Conservation (phyloP, 2,888 invertebrate genomes). For the Parnassius smintheus region DNA sequence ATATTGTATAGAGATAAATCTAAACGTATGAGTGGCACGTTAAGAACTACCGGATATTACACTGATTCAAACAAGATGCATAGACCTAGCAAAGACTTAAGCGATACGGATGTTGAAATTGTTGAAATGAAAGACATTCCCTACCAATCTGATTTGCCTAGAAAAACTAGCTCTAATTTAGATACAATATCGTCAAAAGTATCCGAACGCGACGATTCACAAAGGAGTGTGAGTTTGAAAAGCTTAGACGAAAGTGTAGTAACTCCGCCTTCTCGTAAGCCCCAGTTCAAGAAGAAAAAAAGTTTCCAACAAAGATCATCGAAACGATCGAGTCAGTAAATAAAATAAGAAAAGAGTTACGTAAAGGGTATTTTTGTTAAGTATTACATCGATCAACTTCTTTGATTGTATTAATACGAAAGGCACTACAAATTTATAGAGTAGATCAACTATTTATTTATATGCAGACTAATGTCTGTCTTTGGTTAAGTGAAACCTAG, state of each 20-base stretch:
- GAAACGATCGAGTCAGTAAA: constrained; percentile 41
- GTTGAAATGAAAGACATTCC: constrained; percentile 77
- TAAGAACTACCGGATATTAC: constrained; percentile 59
- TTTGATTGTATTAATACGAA: no score
- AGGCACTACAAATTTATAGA: no score
- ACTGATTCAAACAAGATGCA: constrained; percentile 55
- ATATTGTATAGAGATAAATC: constrained; percentile 65
- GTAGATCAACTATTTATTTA: no score
- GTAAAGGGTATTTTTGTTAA: no score
- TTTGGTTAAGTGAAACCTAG: constrained; percentile 20
- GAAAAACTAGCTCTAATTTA: constrained; percentile 39
- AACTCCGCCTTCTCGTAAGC: constrained; percentile 78
- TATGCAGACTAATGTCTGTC: no score
- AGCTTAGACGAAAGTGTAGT: constrained; percentile 62
- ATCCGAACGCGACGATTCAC: constrained; percentile 51
- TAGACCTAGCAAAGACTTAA: constrained; percentile 64
- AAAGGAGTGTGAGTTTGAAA: constrained; percentile 62
- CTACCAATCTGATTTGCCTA: constrained; percentile 44
- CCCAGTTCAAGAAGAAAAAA: constrained; percentile 74
- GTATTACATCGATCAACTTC: no score
- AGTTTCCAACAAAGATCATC: constrained; percentile 69
- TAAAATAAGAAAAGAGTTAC: background rate
- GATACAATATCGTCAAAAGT: constrained; percentile 61
- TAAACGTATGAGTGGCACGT: constrained; percentile 60
- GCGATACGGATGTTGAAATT: constrained; percentile 77